These are phyloP conservation scores for Bos indicus DNA, from an alignment of 2,113 vertebrate genomes.

Conservation along the genomic window DNA sequence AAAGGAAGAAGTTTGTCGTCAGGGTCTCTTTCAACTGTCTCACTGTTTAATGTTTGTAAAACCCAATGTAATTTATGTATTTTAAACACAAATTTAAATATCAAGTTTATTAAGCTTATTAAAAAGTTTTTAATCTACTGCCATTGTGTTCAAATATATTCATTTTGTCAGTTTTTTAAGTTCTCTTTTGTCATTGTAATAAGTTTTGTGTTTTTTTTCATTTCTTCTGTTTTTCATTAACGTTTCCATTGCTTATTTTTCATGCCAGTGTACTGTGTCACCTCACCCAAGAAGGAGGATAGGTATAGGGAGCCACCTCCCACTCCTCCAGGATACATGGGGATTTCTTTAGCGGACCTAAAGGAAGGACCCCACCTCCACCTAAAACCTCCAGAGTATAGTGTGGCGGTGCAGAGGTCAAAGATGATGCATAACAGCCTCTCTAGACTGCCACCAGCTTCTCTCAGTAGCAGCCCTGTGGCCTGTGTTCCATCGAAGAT, in stretches of 20 bases:
- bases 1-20: neutral
- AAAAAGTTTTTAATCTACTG: slow-evolving; percentile 67
- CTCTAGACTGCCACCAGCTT: slow-evolving; percentile 78
- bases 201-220: slow-evolving; percentile 64
- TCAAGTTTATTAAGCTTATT: slow-evolving; percentile 12
- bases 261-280: slow-evolving; percentile 97
- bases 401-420: slow-evolving; percentile 97
- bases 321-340: slow-evolving; percentile 97
- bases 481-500: slow-evolving; percentile 83
- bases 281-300: slow-evolving; percentile 95
- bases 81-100: slow-evolving; percentile 25
- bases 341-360: slow-evolving; percentile 93
- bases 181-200: slow-evolving; percentile 82
- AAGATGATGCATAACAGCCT: slow-evolving; percentile 89
- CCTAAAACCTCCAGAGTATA: slow-evolving; percentile 96
- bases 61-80: neutral
- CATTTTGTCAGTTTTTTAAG: slow-evolving; percentile 79
- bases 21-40: neutral
- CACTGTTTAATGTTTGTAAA: neutral
- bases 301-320: slow-evolving; percentile 97
- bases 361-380: slow-evolving; percentile 88
- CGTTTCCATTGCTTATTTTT: slow-evolving; percentile 84
- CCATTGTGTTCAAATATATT: slow-evolving; percentile 77
- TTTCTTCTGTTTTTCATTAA: slow-evolving; percentile 81
- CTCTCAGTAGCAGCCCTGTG: slow-evolving; percentile 75